Evolutionary conservation across 2,888 invertebrate genomes (phyloP).

Genomic region (Ceraclea dissimilis): DNA sequence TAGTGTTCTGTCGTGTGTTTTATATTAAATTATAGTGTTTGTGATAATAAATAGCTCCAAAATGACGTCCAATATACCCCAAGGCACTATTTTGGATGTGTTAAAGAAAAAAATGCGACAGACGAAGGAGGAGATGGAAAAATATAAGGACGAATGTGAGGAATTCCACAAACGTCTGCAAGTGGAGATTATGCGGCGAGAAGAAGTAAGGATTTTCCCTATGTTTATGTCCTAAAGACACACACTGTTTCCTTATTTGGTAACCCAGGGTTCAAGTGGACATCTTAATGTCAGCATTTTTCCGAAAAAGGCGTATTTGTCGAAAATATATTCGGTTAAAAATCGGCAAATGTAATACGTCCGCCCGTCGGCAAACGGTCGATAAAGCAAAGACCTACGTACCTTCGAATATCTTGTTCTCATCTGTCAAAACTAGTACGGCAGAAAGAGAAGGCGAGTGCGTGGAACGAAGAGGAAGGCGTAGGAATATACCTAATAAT

Average conservation of each 20-base stretch:
- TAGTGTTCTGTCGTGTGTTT: conserved; percentile 10
- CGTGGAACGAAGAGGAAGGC: not conserved
- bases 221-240: not conserved
- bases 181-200: conserved; percentile 91
- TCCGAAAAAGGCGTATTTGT: not conserved
- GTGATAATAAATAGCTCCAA: conserved; percentile 28
- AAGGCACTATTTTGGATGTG: conserved; percentile 91
- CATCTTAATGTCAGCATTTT: not conserved
- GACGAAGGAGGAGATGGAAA: conserved; percentile 98
- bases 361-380: conserved; percentile 17
- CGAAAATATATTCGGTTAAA: conserved; percentile 7
- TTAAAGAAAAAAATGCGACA: conserved; percentile 99
- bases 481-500: not conserved
- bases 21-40: conserved; percentile 16
- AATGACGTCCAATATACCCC: conserved; percentile 86
- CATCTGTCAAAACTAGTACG: conserved; percentile 20
- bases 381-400: conserved; percentile 17
- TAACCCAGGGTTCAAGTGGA: not conserved
- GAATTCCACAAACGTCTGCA: conserved; percentile 92
- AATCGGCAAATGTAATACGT: conserved; percentile 17
- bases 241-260: not conserved
- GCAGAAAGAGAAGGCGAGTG: conserved; percentile 15
- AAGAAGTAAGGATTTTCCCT: conserved; percentile 71
- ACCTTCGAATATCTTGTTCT: conserved; percentile 10
- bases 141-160: conserved; percentile 96